These are phyloP conservation scores for Ormyrus nitidulus DNA, from an alignment of 2,888 invertebrate species.

Conservation along the genomic window DNA sequence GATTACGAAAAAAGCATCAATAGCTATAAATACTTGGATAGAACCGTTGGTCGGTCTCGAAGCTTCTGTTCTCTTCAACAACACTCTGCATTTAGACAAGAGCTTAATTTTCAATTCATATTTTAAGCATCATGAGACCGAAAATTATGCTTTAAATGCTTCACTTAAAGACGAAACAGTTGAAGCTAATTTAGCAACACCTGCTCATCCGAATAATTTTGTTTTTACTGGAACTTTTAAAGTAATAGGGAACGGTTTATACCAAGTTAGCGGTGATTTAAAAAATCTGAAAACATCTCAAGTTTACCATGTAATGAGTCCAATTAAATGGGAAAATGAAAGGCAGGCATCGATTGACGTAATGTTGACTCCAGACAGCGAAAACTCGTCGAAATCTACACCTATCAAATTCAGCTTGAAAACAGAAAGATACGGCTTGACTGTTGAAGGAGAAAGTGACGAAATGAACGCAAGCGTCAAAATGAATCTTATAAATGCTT, in stretches of 20 bases:
- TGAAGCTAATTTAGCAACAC: constrained; percentile 60
- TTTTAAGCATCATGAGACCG: constrained; percentile 61
- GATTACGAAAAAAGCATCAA: constrained; percentile 64
- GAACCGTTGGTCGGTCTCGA: constrained; percentile 69
- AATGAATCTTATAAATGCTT: constrained; percentile 62
- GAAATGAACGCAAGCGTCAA: constrained; percentile 59
- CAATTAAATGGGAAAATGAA: constrained; percentile 50
- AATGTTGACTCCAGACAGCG: constrained; percentile 53
- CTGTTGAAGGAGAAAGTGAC: constrained; percentile 47
- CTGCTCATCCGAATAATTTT: constrained; percentile 59
- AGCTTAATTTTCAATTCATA: constrained; percentile 59
- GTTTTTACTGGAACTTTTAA: constrained; percentile 64
- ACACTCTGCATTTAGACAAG: constrained; percentile 61
- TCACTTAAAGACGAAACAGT: constrained; percentile 60
- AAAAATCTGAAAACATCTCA: constrained; percentile 56
- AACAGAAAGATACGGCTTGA: constrained; percentile 61
- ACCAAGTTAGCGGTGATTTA: constrained; percentile 64
- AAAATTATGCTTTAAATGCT: constrained; percentile 62
- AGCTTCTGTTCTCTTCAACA: constrained; percentile 64
- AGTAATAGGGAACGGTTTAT: constrained; percentile 52
- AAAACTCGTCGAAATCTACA: too few species aligned
- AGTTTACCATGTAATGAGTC: constrained; percentile 56
- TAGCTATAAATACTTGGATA: constrained; percentile 72
- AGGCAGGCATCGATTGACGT: constrained; percentile 53
- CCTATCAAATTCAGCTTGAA: constrained; percentile 59